Conservation (phyloP, 2,113 vertebrate species). For the Heterocephalus glaber region DNA sequence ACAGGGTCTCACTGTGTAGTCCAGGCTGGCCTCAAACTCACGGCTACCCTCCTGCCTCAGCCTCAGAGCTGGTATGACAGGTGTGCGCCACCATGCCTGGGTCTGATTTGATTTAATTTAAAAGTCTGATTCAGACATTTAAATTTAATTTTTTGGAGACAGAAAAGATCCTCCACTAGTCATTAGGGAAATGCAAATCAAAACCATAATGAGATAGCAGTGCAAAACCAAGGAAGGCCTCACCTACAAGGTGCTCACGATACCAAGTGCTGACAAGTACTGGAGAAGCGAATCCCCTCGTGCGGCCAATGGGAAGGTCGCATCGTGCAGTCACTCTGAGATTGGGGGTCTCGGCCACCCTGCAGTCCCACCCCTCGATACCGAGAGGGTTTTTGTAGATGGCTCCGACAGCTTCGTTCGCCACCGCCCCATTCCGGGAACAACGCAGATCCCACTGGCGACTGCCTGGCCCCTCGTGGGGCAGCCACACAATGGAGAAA, state of each 20-base stretch:
- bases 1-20: background rate
- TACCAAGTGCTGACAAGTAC: background rate
- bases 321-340: background rate
- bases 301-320: background rate
- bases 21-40: background rate
- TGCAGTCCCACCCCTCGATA: background rate
- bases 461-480: accelerated
- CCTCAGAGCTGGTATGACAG: background rate
- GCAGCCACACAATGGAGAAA: accelerated
- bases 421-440: background rate
- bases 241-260: background rate
- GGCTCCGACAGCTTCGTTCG: background rate
- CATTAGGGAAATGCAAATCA: background rate
- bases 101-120: background rate
- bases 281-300: background rate
- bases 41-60: background rate
- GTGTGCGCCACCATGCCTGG: background rate
- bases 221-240: background rate
- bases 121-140: background rate
- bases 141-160: background rate
- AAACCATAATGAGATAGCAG: accelerated
- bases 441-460: accelerated
- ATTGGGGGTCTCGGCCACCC: accelerated
- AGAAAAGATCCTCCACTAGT: background rate
- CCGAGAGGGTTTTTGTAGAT: background rate